These are phyloP conservation scores for Andrena haemorrhoa DNA, from an alignment of 2,888 invertebrate genomes.

Conservation along the genomic window DNA sequence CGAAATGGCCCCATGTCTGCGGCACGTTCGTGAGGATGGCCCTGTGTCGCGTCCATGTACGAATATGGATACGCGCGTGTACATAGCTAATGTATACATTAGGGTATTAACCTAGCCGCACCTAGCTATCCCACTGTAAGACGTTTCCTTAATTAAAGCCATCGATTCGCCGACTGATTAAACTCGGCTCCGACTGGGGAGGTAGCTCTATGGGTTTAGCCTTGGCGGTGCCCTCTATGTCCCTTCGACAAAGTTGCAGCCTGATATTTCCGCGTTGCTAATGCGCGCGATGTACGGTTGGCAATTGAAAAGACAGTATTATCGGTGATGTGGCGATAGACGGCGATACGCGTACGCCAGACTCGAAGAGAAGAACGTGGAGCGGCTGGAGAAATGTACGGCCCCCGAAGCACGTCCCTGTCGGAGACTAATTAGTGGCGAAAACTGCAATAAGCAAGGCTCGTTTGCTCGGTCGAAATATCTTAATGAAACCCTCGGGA, in stretches of 20 bases:
- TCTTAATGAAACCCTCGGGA: slow-evolving; percentile 75
- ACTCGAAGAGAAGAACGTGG: not conserved
- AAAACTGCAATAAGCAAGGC: slow-evolving; percentile 73
- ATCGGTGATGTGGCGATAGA: not conserved
- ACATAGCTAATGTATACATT: slow-evolving; percentile 44
- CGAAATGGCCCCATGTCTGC: slow-evolving; percentile 29
- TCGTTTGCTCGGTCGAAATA: slow-evolving; percentile 67
- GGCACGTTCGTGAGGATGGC: slow-evolving; percentile 9
- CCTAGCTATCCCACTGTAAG: slow-evolving; percentile 60
- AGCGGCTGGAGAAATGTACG: slow-evolving; percentile 54
- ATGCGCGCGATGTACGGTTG: too few relatives aligned
- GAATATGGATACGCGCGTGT: slow-evolving; percentile 34
- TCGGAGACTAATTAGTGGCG: slow-evolving; percentile 72
- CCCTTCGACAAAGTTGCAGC: not conserved
- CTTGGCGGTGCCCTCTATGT: not conserved
- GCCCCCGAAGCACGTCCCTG: slow-evolving; percentile 45
- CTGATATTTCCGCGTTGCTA: not conserved
- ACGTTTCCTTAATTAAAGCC: slow-evolving; percentile 76
- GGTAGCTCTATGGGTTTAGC: slow-evolving; percentile 31
- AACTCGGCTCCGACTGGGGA: slow-evolving; percentile 47
- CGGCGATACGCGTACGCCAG: slow-evolving; percentile 10
- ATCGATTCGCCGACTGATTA: slow-evolving; percentile 75
- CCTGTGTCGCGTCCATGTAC: slow-evolving; percentile 42
- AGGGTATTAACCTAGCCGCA: slow-evolving; percentile 58
- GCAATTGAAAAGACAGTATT: not conserved